Evolutionary conservation across 2,888 invertebrate species (phyloP), one percentile per base, ranked within the genome.

Genomic region (Philonicus albiceps): DNA sequence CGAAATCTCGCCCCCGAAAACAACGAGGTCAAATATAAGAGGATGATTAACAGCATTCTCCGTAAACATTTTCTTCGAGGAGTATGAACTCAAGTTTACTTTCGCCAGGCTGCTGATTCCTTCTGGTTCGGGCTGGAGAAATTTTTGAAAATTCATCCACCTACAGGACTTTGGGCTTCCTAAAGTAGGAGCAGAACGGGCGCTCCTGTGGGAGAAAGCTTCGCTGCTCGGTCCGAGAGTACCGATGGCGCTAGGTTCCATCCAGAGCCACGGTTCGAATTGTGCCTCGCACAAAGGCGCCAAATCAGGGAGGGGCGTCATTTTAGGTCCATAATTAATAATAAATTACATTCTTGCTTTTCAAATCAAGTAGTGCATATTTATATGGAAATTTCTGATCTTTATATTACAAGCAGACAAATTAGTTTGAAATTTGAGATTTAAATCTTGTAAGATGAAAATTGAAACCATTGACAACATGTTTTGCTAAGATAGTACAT

Each of bases 11-110:
- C 30, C 11, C 49, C 78, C 49, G 72, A 84, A 43, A 84, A 40
- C 84, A 72, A 73, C 43, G 73, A 84, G 84, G 84, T 84, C 84
- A 84, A 49, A 84, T 43, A 73, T 73, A 81, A 83, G 83, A 84
- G n/a, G 84, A 84, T 84, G 84, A 84, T 73, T 73, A 84, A 84
- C 84, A 73, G 34, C 30, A n/a, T 43, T 40, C 73, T 22, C 40
- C 34, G 30, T 43, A 73, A 73, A 73, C 73, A 84, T 30, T 73
- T 84, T 73, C 73, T 84, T 43, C 31, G 31, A 73, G 73, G 13
- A 64, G 30, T 3, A 27, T 40, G 73, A 84, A 84, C 40, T 43
- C 73, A 16, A 84, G 40, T 40, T 30, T n/a, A 30, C 37, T 31
- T 73, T 73, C 19, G 40, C n/a, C 27, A 73, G 73, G 84, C 84